phyloP scores from a whole-genome alignment of 1,140 invertebrate genomes.

The Scaptodrosophila lebanonensis region DNA sequence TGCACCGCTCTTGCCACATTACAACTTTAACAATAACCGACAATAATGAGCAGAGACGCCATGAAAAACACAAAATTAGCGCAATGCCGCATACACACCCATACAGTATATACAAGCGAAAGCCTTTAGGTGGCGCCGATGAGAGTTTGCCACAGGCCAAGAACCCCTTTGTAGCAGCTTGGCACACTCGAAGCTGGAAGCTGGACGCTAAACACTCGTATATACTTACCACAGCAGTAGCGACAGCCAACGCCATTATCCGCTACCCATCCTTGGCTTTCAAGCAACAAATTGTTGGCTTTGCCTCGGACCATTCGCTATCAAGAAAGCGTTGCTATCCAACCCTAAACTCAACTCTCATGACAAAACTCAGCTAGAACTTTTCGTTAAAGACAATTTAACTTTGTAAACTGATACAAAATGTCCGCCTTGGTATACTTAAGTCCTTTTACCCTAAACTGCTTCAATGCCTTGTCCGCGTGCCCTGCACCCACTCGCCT shows the following conservation, averaged over 20 bases:
- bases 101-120: too few relatives aligned
- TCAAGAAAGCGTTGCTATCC: too few relatives aligned
- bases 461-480: too few relatives aligned
- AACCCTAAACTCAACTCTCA: slow-evolving; percentile 2
- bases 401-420: slow-evolving; percentile 75
- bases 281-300: slow-evolving; percentile 40
- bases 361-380: slow-evolving; percentile 38
- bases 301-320: neutral
- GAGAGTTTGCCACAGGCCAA: slow-evolving; percentile 8
- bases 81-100: neutral
- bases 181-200: too few relatives aligned
- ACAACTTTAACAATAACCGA: slow-evolving; percentile 52
- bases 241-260: neutral
- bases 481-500: slow-evolving; percentile 1
- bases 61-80: slow-evolving; percentile 24
- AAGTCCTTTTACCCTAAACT: slow-evolving; percentile 51
- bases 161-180: slow-evolving; percentile 21
- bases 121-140: slow-evolving; percentile 11
- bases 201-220: too few relatives aligned
- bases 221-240: too few relatives aligned
- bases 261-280: slow-evolving; percentile 13
- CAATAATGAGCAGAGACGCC: slow-evolving; percentile 55
- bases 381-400: slow-evolving; percentile 75
- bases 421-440: slow-evolving; percentile 66
- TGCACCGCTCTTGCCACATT: slow-evolving; percentile 17